Conservation (phyloP, 2,797 vertebrate genomes). For the Macropus fuliginosus region DNA sequence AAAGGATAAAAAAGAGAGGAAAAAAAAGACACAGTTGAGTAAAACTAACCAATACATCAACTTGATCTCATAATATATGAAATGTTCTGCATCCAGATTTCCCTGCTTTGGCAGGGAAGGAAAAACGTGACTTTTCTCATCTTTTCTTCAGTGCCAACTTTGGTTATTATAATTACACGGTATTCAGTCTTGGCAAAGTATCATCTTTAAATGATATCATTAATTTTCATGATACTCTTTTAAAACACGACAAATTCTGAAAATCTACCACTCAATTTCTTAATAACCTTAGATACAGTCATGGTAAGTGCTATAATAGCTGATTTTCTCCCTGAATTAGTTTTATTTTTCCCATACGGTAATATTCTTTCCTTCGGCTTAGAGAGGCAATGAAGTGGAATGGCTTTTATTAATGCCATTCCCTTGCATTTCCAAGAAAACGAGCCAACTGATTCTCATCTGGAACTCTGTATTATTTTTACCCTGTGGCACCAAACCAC, state of each 20-base stretch:
- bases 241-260: not conserved
- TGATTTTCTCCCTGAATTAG: not conserved
- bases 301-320: not conserved
- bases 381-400: conserved; percentile 6
- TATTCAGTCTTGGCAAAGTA: not conserved
- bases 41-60: not conserved
- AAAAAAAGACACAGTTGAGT: not conserved
- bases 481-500: not conserved
- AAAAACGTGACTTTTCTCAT: not conserved
- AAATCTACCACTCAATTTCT: not conserved
- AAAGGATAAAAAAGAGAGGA: not conserved
- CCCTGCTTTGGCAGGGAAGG: not conserved
- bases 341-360: conserved; percentile 18
- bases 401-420: conserved; percentile 24
- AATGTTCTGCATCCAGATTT: not conserved
- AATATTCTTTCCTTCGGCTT: not conserved
- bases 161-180: not conserved
- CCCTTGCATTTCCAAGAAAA: not conserved
- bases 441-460: not conserved
- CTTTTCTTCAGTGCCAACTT: not conserved
- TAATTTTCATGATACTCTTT: not conserved
- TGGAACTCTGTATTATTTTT: conserved; percentile 17
- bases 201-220: not conserved
- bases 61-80: not conserved
- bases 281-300: not conserved